phyloP scores from a whole-genome alignment of 2,797 vertebrate species.

The Staurois parvus region DNA sequence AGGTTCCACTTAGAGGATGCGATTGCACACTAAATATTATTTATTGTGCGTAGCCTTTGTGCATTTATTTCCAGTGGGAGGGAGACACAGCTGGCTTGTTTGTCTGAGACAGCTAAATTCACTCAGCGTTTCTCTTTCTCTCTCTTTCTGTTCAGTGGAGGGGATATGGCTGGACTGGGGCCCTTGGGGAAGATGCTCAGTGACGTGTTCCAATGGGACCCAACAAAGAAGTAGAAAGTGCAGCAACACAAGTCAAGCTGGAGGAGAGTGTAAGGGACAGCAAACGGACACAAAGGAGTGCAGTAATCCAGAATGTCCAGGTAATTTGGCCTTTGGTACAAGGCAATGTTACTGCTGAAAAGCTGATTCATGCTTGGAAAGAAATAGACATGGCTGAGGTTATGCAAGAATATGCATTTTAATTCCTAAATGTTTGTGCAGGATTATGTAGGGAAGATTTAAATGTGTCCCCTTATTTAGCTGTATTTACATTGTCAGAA shows the following conservation, averaged over 20 bases:
- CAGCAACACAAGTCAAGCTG: constrained; percentile 87
- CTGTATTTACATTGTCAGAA: too few species aligned
- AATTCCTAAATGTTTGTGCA: too few species aligned
- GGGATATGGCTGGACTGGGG: constrained; percentile 98
- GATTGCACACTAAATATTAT: constrained; percentile 59
- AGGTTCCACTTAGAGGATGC: constrained; percentile 47
- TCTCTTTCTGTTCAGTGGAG: constrained; percentile 83
- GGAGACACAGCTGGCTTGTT: constrained; percentile 16
- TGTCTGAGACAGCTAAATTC: constrained; percentile 1
- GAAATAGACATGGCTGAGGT: too few species aligned
- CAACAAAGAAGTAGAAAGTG: constrained; percentile 92
- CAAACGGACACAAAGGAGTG: constrained; percentile 91
- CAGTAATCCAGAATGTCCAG: constrained; percentile 84
- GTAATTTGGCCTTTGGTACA: constrained; percentile 70
- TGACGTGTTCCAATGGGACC: constrained; percentile 89
- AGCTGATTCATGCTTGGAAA: not conserved
- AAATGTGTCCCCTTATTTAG: too few species aligned
- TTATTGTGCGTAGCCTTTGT: constrained; percentile 59
- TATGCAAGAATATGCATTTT: too few species aligned
- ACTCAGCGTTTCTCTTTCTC: constrained; percentile 62
- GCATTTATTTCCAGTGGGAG: constrained; percentile 45
- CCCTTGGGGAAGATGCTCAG: constrained; percentile 90
- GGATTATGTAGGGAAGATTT: too few species aligned
- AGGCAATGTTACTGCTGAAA: not conserved
- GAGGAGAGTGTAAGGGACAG: constrained; percentile 89